These are phyloP conservation scores for Drosophila vallismaia DNA, from an alignment of 2,888 invertebrate genomes.

Conservation along the genomic window DNA sequence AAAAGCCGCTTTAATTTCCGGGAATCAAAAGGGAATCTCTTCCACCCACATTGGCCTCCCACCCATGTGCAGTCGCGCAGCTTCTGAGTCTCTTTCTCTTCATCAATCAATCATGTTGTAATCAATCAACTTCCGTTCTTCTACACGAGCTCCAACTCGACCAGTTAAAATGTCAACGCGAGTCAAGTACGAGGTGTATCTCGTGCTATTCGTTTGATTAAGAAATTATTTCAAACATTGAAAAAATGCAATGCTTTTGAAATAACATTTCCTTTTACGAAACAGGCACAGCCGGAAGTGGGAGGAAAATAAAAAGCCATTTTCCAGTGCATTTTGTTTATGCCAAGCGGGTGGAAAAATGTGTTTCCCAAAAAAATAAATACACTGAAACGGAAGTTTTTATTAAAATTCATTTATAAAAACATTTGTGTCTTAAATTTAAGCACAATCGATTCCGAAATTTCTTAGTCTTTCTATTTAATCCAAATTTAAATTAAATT, in stretches of 20 bases:
- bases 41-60: no score
- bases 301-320: conserved; percentile 4
- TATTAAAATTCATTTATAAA: neutral
- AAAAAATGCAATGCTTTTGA: conserved; percentile 33
- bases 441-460: no score
- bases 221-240: conserved; percentile 45
- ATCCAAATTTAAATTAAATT: no score
- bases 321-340: conserved; percentile 38
- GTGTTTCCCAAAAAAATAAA: conserved; percentile 6
- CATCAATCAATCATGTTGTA: conserved; percentile 66
- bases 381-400: neutral
- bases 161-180: conserved; percentile 66
- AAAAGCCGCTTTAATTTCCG: conserved; percentile 16
- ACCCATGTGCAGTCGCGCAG: conserved; percentile 14
- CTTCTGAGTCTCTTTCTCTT: conserved; percentile 2
- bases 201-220: conserved; percentile 26
- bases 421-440: no score
- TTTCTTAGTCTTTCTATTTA: no score
- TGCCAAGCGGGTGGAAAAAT: conserved; percentile 23
- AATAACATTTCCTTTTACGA: conserved; percentile 13
- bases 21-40: neutral
- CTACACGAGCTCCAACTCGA: conserved; percentile 25
- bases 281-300: conserved; percentile 23
- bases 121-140: conserved; percentile 67
- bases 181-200: neutral